Base-by-base conservation (phyloP, 2,888 invertebrate genomes). In the Osmoderma eremita region DNA sequence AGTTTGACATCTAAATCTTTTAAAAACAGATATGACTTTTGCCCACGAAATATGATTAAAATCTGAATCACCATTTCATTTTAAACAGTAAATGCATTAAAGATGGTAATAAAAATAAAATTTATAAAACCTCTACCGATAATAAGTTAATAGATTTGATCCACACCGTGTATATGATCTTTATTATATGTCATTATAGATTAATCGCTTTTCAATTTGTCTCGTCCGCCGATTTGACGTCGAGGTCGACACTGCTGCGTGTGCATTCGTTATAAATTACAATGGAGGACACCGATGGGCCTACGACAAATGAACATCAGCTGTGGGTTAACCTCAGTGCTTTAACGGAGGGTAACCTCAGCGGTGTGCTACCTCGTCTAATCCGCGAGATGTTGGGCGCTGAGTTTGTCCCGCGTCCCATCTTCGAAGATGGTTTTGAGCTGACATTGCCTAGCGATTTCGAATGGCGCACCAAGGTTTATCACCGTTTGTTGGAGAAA, bases 401-500 rank as follows among this genome's bases (percentile, higher is more conserved):
- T 1, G 83, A 86, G 75, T 79, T 65, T 20, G 13, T 48, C 15
- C 70, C 65, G 0, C 72, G 73, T 12, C 70, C 71, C 51, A 72
- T 73, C n/a, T 41, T 58, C 3, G 76, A 76, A 10, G 79, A 76
- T 18, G 71, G 74, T 22, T 73, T 76, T 69, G 84, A 84, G 45
- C 83, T 91, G 67, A 84, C 89, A 39, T 82, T 91, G 41, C 91
- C 91, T 8, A 91, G 91, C 75, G 89, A 91, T 75, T 86, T 85
- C 72, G 87, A 87, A 38, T 91, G 89, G 87, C 83, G 89, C 67
- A 84, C 88, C 42, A 86, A 86, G 71, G 88, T 90, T 77, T 91
- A 91, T 77, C 90, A 89, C 77, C 83, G 84, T 67, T 82, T 91
- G 70, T 89, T 91, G 13, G 87, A 86, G 49, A 82, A 88, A 77